Evolutionary conservation across 1,140 invertebrate species (phyloP).

Genomic region (Diabrotica undecimpunctata): DNA sequence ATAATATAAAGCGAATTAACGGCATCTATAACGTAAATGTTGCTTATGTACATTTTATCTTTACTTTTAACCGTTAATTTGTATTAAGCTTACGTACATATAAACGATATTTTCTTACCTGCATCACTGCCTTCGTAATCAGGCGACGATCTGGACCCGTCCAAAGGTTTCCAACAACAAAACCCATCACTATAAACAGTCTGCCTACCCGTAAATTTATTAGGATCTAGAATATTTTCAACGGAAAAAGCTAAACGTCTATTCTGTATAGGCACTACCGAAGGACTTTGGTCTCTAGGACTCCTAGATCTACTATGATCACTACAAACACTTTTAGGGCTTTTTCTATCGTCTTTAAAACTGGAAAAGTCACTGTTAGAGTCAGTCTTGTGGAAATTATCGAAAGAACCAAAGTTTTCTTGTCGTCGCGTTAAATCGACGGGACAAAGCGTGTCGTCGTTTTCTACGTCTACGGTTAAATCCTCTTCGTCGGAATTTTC

Average conservation of each 20-base stretch:
- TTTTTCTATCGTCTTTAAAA: conserved; percentile 38
- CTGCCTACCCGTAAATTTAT: conserved; percentile 77
- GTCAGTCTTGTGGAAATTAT: conserved; percentile 30
- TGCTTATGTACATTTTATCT: no score
- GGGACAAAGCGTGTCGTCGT: conserved; percentile 46
- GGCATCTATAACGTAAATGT: no score
- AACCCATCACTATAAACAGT: conserved; percentile 49
- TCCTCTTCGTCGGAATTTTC: conserved; percentile 45
- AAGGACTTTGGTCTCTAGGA: conserved; percentile 45
- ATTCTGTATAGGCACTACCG: conserved; percentile 44
- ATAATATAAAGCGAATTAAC: no score
- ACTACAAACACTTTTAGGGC: conserved; percentile 49
- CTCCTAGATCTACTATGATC: conserved; percentile 47
- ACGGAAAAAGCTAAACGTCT: conserved; percentile 77
- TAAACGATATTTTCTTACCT: conserved; percentile 47
- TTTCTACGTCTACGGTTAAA: conserved; percentile 48
- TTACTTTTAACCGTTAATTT: no score
- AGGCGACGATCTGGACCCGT: conserved; percentile 45
- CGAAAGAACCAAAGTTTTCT: conserved; percentile 38
- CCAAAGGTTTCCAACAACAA: conserved; percentile 61
- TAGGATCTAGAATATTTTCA: conserved; percentile 87
- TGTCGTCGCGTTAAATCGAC: conserved; percentile 48
- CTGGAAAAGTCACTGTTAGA: conserved; percentile 37
- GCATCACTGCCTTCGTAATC: conserved; percentile 55
- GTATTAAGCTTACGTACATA: no score